These are phyloP conservation scores for Verasper variegatus DNA, from an alignment of 2,113 vertebrate genomes.

Conservation along the genomic window DNA sequence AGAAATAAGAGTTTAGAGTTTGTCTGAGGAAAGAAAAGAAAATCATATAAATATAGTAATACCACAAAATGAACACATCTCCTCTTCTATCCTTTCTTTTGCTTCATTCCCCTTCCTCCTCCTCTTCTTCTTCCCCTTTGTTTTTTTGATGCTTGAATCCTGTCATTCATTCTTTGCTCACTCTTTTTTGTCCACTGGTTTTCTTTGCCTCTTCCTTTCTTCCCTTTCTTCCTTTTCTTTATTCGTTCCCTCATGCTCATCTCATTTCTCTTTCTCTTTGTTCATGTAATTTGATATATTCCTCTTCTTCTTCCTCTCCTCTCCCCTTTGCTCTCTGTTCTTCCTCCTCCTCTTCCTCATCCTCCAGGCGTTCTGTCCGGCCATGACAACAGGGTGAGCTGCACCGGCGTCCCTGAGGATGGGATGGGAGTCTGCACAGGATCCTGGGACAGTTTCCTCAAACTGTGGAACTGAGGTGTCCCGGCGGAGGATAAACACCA, in stretches of 20 bases:
- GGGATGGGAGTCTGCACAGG: constrained; percentile 98
- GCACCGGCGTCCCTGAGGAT: constrained; percentile 93
- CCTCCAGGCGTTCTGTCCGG: constrained; percentile 92
- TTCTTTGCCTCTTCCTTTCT: no score
- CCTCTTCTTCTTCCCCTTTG: no score
- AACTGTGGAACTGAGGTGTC: constrained; percentile 83
- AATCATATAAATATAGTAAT: neutral
- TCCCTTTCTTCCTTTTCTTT: no score
- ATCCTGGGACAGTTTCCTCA: constrained; percentile 98
- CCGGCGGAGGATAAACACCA: neutral
- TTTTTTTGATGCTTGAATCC: no score
- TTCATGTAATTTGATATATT: no score
- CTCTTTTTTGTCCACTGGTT: no score
- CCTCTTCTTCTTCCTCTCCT: no score
- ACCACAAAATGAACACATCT: neutral
- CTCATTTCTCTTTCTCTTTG: neutral
- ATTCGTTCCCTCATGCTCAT: neutral
- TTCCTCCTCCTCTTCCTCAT: neutral
- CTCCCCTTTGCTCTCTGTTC: neutral
- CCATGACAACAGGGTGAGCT: constrained; percentile 99
- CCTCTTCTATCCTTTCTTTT: neutral
- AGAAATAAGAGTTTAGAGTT: no score
- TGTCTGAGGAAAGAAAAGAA: neutral
- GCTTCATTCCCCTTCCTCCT: neutral
- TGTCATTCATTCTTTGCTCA: no score